Conservation (phyloP, 2,888 invertebrate species). For the Isotomurus palustris region DNA sequence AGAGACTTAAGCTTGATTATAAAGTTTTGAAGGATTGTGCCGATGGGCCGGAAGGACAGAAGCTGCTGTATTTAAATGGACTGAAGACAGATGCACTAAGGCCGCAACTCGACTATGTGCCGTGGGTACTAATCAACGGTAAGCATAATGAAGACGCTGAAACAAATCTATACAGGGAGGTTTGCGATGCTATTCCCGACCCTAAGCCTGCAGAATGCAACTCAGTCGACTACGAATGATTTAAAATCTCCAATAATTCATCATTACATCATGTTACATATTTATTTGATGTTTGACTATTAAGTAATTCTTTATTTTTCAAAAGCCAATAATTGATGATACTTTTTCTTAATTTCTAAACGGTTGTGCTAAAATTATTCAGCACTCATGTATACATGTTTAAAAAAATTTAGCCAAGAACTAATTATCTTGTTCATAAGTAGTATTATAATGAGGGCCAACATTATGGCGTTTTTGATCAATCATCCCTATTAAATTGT, state of each 20-base stretch:
- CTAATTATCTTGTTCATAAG: background rate
- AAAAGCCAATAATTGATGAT: background rate
- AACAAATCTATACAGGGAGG: slow-evolving; percentile 24
- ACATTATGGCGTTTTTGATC: no score
- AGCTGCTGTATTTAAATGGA: slow-evolving; percentile 24
- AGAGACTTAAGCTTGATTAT: slow-evolving; percentile 21
- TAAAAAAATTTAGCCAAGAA: background rate
- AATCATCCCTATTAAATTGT: no score
- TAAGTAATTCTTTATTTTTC: background rate
- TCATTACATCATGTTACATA: no score
- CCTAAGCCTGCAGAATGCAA: slow-evolving; percentile 32
- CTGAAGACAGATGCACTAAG: slow-evolving; percentile 20
- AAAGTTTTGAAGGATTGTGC: slow-evolving; percentile 18
- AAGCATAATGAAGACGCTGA: slow-evolving; percentile 22
- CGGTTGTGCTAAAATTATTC: no score
- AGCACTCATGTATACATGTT: no score
- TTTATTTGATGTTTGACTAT: no score
- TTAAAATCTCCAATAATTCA: no score
- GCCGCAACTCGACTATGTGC: slow-evolving; percentile 30
- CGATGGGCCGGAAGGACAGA: slow-evolving; percentile 23
- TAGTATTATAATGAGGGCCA: no score
- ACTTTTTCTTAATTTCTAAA: background rate
- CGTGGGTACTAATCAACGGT: slow-evolving; percentile 34
- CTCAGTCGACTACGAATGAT: no score
- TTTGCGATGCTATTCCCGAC: slow-evolving; percentile 27